A percentile compares a stretch with the other conserved stretches of the same genome.
phyloP scores from a whole-genome alignment of 2,113 vertebrate genomes.

The Leptobrachium leishanense region DNA sequence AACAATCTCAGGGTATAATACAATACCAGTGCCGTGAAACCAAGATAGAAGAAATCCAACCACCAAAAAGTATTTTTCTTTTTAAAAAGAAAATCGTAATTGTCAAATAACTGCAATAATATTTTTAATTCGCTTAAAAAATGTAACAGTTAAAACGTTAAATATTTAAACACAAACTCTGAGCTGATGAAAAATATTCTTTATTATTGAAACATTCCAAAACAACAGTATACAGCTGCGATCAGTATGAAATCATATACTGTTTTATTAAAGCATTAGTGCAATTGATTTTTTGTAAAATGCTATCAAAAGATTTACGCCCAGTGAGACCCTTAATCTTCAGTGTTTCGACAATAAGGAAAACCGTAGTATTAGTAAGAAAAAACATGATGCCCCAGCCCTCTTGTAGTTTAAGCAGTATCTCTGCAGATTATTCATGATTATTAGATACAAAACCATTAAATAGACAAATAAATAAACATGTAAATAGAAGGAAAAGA shows the following conservation, averaged over 20 bases:
- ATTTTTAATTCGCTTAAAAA: too few species aligned
- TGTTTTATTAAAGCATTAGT: conserved; percentile 79
- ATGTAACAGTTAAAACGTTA: too few species aligned
- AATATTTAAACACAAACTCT: too few species aligned
- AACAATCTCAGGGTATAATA: too few species aligned
- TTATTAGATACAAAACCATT: conserved; percentile 65
- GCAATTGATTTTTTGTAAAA: conserved; percentile 79
- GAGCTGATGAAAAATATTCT: conserved; percentile 78
- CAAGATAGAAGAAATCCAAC: too few species aligned
- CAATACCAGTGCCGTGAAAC: too few species aligned
- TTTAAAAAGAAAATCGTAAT: too few species aligned
- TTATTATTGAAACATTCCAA: conserved; percentile 82
- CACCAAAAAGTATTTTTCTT: too few species aligned
- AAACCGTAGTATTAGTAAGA: conserved; percentile 72
- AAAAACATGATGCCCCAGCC: conserved; percentile 72
- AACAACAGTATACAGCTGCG: conserved; percentile 74
- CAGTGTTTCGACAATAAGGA: conserved; percentile 67
- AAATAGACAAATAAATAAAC: conserved; percentile 65
- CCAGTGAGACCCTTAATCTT: conserved; percentile 70
- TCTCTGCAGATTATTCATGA: conserved; percentile 17
- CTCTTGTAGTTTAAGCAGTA: conserved; percentile 59
- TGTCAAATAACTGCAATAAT: too few species aligned
- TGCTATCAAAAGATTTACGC: conserved; percentile 81
- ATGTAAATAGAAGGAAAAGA: conserved; percentile 57
- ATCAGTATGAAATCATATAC: conserved; percentile 72